Base-by-base conservation (phyloP, 2,797 vertebrate species). In the Psittacula derbiana region DNA sequence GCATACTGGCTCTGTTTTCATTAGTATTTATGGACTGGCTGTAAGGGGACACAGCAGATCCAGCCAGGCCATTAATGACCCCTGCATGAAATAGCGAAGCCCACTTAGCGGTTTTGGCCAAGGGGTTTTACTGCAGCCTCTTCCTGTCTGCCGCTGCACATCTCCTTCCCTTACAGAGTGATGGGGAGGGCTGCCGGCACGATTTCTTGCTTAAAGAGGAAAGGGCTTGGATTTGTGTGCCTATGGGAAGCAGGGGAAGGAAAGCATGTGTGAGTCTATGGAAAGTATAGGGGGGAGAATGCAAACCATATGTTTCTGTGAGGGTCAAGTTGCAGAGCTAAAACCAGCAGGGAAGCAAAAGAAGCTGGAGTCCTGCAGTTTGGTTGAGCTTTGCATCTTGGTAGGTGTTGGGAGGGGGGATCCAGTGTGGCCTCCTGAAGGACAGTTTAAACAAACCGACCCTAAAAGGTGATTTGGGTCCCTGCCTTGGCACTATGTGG, bases 21-120 rank as follows among this genome's bases (percentile, higher is more conserved):
- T 85, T 64, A 12, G 92, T 94, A 85, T 97, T 96, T 97, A 93
- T 92, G 93, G 94, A 75, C 67, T 52, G 70, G 61, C 92, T 90
- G 12, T 67, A 50, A 86, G 82, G 80, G 91, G 92, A 55, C 0
- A 31, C 85, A 53, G 90, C 86, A 40, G 91, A 74, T 88, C 92
- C 82, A 80, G 92, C 67, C 4, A 16, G 74, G 90, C 50, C 82
- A 71, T 91, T 97, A 95, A 96, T 92, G 93, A 95, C 84, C 82
- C 93, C 78, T 94, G 71, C 57, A 15, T 5, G 61, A 47, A 94
- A 65, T 25, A 85, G 90, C 88, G 47, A 69, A 95, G 88, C 84
- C 88, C 84, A 72, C 92, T 86, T 49, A 80, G 84, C 4, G 2
- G 86, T 67, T 80, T 91, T 69, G 12, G 91, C 69, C 27, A 20